Percentiles rank a stretch among this genome's conserved stretches.
These are phyloP conservation scores for Chaetops frenatus DNA, from an alignment of 2,113 vertebrate genomes.

Conservation along the genomic window DNA sequence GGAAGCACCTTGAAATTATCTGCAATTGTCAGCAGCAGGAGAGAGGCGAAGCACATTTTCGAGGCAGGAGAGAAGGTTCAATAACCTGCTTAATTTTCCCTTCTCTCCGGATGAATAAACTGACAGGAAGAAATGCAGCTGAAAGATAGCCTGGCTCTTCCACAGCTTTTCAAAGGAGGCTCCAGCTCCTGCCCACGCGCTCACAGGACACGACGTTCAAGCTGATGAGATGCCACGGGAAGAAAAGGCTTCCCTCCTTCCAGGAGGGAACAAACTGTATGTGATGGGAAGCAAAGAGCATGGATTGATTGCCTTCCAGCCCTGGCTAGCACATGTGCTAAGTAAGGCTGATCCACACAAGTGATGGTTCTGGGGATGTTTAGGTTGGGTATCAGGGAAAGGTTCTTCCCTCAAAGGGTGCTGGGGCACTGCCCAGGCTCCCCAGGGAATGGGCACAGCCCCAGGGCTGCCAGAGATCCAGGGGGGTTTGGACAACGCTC, in stretches of 20 bases:
- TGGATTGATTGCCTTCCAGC: neutral
- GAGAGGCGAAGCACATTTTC: neutral
- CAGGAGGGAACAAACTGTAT: neutral
- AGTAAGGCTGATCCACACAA: fast-evolving
- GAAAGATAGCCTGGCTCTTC: neutral
- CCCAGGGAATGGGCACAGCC: neutral
- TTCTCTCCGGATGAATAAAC: neutral
- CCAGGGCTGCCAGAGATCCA: neutral
- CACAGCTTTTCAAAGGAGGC: neutral
- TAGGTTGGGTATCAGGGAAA: neutral
- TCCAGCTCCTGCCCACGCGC: neutral
- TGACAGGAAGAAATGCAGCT: neutral
- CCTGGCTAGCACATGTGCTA: neutral
- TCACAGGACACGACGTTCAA: neutral
- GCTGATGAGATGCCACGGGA: neutral
- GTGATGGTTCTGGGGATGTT: neutral
- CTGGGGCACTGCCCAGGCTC: neutral
- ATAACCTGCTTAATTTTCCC: neutral
- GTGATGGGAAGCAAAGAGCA: neutral
- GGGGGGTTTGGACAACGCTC: fast-evolving
- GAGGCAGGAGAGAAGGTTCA: neutral
- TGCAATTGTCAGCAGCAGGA: neutral
- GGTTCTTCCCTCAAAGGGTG: neutral
- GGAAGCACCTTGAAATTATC: neutral
- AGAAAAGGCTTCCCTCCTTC: neutral